Conservation (phyloP, 2,797 vertebrate species). For the Megaceryle alcyon region DNA sequence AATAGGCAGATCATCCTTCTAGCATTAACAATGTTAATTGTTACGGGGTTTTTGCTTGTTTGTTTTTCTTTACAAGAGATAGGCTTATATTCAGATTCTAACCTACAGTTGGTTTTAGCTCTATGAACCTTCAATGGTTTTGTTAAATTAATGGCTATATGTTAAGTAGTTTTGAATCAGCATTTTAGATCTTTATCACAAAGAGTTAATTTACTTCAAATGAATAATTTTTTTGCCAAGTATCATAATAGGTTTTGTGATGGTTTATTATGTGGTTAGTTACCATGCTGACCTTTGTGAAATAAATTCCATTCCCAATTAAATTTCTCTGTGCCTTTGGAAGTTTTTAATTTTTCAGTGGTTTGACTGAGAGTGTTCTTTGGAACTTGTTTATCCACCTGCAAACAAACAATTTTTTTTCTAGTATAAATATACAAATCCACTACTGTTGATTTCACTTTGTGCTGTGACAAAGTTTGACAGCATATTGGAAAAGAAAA, state of each 20-base stretch:
- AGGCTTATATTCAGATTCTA: not conserved
- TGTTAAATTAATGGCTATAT: not conserved
- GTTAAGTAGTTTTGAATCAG: not conserved
- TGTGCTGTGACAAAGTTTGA: not conserved
- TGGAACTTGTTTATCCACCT: not conserved
- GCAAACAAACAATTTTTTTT: not conserved
- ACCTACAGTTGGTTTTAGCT: not conserved
- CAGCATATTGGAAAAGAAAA: not conserved
- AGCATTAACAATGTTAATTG: not conserved
- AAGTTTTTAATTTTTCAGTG: not conserved
- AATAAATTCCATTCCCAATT: not conserved
- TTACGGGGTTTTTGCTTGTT: too few species aligned
- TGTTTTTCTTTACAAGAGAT: not conserved
- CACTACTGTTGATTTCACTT: not conserved
- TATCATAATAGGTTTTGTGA: not conserved
- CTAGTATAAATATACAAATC: not conserved
- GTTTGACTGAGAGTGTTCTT: not conserved
- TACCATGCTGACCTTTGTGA: not conserved
- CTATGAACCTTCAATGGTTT: not conserved
- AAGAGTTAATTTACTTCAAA: not conserved
- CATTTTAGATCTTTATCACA: constrained; percentile 40
- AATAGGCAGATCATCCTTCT: not conserved
- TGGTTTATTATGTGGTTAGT: not conserved
- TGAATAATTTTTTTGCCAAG: not conserved
- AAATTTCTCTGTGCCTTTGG: not conserved